These are phyloP conservation scores for Petromus typicus DNA, from an alignment of 2,113 vertebrate genomes.

Conservation along the genomic window DNA sequence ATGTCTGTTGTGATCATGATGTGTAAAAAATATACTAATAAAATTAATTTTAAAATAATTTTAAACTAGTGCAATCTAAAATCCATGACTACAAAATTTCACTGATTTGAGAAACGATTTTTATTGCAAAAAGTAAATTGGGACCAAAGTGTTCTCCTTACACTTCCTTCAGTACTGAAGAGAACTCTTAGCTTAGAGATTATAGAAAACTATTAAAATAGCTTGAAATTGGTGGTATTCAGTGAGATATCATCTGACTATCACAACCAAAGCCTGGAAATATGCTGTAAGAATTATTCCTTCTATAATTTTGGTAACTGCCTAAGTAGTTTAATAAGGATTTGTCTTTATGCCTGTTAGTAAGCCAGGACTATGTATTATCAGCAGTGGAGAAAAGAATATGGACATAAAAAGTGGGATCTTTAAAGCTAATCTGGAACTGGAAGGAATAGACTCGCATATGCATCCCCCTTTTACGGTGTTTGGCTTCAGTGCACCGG, in stretches of 20 bases:
- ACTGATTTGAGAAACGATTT: not conserved
- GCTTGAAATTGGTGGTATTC: not conserved
- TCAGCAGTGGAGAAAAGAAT: not conserved
- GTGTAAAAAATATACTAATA: too few species aligned
- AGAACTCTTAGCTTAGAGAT: not conserved
- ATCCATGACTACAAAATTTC: not conserved
- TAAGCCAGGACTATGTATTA: not conserved
- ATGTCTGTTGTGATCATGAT: too few species aligned
- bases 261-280: not conserved
- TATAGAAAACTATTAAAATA: not conserved
- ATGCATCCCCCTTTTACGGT: too few species aligned
- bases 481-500: not conserved
- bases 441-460: not conserved
- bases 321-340: not conserved
- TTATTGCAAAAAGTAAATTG: not conserved
- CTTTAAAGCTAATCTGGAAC: not conserved
- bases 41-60: too few species aligned
- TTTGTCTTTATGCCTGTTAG: not conserved
- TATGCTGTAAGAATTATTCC: not conserved
- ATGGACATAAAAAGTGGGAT: accelerated
- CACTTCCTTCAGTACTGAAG: not conserved
- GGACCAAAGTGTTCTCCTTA: not conserved
- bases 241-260: not conserved
- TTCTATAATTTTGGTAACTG: not conserved
- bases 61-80: too few species aligned